A percentile compares a stretch with the other conserved stretches of the same genome.
These are phyloP conservation scores for Sarcoramphus papa DNA, from an alignment of 2,797 vertebrate species.

Conservation along the genomic window DNA sequence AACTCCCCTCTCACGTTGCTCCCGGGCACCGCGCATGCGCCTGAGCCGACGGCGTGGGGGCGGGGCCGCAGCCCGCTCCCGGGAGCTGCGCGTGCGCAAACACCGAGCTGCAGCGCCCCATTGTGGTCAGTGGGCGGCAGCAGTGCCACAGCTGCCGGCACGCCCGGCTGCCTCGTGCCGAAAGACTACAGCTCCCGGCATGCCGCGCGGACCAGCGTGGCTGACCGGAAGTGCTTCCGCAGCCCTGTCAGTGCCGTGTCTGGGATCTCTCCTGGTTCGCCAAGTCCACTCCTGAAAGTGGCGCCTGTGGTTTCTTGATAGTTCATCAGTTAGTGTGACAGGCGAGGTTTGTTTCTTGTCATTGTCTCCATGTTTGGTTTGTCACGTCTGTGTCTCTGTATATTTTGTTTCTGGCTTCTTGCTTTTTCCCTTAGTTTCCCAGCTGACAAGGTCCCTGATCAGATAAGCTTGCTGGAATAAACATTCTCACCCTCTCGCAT, in stretches of 20 bases:
- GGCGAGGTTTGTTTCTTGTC: neutral
- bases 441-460: neutral
- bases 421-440: neutral
- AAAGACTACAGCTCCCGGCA: neutral
- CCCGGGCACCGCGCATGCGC: no score
- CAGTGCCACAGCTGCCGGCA: neutral
- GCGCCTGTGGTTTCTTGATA: neutral
- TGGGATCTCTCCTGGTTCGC: no score
- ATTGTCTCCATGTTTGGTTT: neutral
- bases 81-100: neutral
- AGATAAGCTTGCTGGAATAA: neutral
- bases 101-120: neutral
- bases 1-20: fast-evolving
- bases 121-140: neutral
- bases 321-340: no score
- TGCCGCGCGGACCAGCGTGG: neutral
- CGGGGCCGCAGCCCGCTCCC: neutral
- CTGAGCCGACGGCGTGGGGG: neutral
- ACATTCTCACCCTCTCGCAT: neutral
- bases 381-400: neutral
- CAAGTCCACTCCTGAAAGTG: neutral
- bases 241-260: fast-evolving
- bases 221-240: neutral
- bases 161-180: neutral
- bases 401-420: neutral